Base-by-base conservation (phyloP, 2,888 invertebrate genomes). In the Synanthedon vespiformis region DNA sequence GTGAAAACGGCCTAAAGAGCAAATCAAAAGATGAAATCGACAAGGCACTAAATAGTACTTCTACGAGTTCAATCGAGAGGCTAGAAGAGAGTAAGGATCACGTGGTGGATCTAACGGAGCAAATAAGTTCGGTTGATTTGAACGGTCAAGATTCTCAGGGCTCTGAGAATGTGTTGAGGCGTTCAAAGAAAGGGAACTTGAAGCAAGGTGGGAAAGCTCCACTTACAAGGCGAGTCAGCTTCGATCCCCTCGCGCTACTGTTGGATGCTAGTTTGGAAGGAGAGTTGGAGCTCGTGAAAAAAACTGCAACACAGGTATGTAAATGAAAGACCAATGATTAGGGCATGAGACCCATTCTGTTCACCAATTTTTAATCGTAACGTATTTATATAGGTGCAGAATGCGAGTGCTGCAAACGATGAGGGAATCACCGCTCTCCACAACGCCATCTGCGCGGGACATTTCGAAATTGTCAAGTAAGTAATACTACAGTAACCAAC, bases 381-480 rank as follows among this genome's bases (percentile, higher is more conserved):
- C 27, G 10, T 13, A 3, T 52, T 18, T 4, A 2, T 10, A 11
- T 70, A 92, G 91, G 94, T 98, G 60, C 91, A 95, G 62, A 96
- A 99, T 88, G 97, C 98, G 44, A 98, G 98, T 79, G 96, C 96
- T 53, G 96, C 98, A 55, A 99, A 99, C 77, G 99, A 99, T 80
- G 99, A 99, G 84, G 99, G 99, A 53, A 99, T 99, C 71, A 99
- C 99, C 1, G 99, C 99, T 47, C 90, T 99, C 55, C 99, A 99
- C 88, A 99, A 99, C 82, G 98, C 99, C 64, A 99, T 99, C 71
- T 99, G 99, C 80, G 99, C 99, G 2, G 99, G 99, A 14, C 99
- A 99, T 87, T 92, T 97, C 70, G 98, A 99, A 74, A 98, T 99
- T 70, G 99, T 99, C 66, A 95, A 95, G 89, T 93, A 64, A 83